phyloP scores from a whole-genome alignment of 2,888 invertebrate species.

The Stenichneumon culpator region DNA sequence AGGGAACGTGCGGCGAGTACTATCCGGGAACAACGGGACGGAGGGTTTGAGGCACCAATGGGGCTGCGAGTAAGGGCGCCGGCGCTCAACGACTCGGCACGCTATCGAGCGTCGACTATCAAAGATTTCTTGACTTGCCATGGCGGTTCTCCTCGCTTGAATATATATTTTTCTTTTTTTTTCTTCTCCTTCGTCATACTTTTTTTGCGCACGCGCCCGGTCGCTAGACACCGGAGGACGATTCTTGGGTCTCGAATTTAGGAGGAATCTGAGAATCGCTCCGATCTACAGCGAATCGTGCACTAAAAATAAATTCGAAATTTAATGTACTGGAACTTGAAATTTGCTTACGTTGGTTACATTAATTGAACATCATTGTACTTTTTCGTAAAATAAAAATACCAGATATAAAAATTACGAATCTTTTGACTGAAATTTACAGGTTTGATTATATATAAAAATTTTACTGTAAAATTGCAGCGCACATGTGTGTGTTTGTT shows the following conservation, averaged over 20 bases:
- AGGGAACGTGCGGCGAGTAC: conserved; percentile 81
- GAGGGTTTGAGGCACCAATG: conserved; percentile 80
- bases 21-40: conserved; percentile 72
- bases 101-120: conserved; percentile 82
- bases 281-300: too few species aligned
- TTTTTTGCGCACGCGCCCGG: background rate
- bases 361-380: too few species aligned
- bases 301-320: too few species aligned
- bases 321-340: too few species aligned
- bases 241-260: background rate
- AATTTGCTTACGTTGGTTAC: too few species aligned
- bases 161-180: conserved; percentile 62
- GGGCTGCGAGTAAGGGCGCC: conserved; percentile 79
- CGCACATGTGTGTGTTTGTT: too few species aligned
- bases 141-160: conserved; percentile 72
- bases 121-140: conserved; percentile 81
- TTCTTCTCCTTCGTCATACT: background rate
- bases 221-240: background rate
- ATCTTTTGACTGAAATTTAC: too few species aligned
- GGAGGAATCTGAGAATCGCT: background rate
- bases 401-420: too few species aligned
- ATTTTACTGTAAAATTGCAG: too few species aligned
- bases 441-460: too few species aligned
- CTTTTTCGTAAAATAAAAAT: too few species aligned
- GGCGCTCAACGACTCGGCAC: conserved; percentile 79